Conservation (phyloP, 2,797 vertebrate species). For the Hipposideros larvatus region DNA sequence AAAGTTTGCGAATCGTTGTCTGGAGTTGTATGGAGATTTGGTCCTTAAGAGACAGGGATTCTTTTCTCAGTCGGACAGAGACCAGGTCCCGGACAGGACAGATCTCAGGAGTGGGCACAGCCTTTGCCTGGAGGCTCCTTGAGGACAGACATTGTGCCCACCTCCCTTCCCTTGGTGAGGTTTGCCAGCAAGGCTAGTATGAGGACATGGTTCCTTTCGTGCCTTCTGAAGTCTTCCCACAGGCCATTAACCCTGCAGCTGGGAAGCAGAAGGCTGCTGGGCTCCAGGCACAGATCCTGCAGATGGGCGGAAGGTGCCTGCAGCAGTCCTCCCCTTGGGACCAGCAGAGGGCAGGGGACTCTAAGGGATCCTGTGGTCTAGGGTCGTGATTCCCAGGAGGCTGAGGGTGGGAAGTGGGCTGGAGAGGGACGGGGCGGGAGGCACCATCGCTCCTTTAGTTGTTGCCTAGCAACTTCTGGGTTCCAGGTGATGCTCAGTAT, state of each 20-base stretch:
- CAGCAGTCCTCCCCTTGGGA: background rate
- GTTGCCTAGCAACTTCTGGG: background rate
- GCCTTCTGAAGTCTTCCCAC: background rate
- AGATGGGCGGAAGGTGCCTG: background rate
- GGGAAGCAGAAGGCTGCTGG: background rate
- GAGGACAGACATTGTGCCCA: background rate
- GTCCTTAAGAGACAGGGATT: background rate
- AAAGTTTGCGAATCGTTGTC: background rate
- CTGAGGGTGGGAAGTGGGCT: background rate
- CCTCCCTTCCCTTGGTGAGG: background rate
- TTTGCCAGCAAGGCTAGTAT: background rate
- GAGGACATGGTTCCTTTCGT: background rate
- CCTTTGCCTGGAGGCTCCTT: background rate
- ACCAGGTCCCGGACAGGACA: background rate
- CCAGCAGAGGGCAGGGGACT: background rate
- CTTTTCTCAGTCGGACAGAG: background rate
- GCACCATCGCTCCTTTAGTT: accelerated
- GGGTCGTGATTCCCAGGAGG: background rate
- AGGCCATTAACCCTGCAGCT: background rate
- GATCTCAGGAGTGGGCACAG: background rate
- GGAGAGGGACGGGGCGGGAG: background rate
- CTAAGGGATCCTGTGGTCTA: background rate
- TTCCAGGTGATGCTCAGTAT: accelerated
- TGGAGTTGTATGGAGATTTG: background rate
- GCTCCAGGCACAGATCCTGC: background rate